phyloP scores from a whole-genome alignment of 2,113 vertebrate genomes.

The Stigmatopora argus region DNA sequence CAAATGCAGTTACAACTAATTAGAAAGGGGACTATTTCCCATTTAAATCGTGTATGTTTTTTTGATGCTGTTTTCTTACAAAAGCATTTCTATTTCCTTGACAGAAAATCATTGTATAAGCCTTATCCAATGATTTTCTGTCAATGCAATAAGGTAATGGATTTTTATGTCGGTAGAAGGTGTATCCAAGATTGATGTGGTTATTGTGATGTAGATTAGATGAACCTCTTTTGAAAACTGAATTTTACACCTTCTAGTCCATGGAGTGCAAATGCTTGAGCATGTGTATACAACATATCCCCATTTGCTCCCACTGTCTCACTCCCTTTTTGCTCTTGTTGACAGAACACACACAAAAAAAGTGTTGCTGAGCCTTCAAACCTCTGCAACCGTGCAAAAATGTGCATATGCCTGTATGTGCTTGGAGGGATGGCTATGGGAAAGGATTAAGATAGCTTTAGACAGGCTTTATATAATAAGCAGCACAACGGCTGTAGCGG shows the following conservation, averaged over 20 bases:
- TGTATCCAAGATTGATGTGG: not conserved
- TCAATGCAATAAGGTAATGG: not conserved
- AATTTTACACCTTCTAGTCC: not conserved
- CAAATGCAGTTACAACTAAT: not conserved
- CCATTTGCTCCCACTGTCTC: constrained; percentile 3
- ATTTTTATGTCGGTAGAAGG: not conserved
- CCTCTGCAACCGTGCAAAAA: constrained; percentile 57
- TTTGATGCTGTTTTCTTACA: not conserved
- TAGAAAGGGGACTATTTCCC: too few species aligned
- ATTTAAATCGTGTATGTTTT: too few species aligned
- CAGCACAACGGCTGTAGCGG: constrained; percentile 62
- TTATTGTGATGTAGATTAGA: not conserved
- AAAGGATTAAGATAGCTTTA: constrained; percentile 75
- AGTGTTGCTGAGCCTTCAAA: constrained; percentile 59
- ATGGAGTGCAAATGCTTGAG: not conserved
- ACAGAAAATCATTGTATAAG: not conserved
- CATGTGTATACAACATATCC: constrained; percentile 8
- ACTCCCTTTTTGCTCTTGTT: constrained; percentile 31
- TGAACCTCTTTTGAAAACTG: not conserved
- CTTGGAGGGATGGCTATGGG: constrained; percentile 64
- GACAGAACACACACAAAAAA: constrained; percentile 47
- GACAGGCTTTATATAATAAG: constrained; percentile 73
- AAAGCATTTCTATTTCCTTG: not conserved
- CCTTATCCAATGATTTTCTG: too few species aligned
- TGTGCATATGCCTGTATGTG: constrained; percentile 43